Evolutionary conservation across 2,797 vertebrate species (phyloP).

Genomic region (Telmatherina bonti): DNA sequence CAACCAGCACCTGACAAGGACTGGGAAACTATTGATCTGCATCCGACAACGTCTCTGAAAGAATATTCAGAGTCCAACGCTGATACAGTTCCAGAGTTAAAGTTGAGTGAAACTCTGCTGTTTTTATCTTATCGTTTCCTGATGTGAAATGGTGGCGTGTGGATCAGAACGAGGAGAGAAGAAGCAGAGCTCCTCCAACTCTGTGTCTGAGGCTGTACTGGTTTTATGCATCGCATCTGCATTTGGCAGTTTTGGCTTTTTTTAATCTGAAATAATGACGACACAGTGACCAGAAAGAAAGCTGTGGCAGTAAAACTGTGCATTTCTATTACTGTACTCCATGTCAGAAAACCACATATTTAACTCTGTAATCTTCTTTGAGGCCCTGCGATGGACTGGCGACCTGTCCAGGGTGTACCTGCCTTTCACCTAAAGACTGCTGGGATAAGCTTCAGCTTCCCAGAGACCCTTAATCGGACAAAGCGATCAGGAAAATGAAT

Average conservation of each 20-base stretch:
- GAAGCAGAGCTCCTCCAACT: neutral
- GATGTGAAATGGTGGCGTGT: too few relatives aligned
- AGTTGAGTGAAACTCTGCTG: too few relatives aligned
- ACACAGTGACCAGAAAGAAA: neutral
- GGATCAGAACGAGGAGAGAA: neutral
- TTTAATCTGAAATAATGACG: neutral
- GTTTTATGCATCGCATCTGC: fast-evolving
- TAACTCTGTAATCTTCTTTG: neutral
- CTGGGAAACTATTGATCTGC: neutral
- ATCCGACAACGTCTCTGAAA: neutral
- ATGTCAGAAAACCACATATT: neutral
- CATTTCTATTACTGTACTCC: neutral
- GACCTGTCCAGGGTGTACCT: too few relatives aligned
- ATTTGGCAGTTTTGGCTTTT: fast-evolving
- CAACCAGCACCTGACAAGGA: neutral
- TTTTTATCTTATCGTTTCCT: too few relatives aligned
- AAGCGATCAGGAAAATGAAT: too few relatives aligned
- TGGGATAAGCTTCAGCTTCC: too few relatives aligned
- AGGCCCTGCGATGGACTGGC: too few relatives aligned
- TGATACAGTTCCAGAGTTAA: neutral
- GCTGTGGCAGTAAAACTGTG: neutral
- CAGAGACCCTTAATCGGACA: too few relatives aligned
- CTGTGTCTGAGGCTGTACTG: fast-evolving
- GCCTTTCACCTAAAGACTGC: too few relatives aligned
- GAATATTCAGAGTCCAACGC: neutral